Evolutionary conservation across 2,888 invertebrate species (phyloP).

Genomic region (Heteropelma amictum): DNA sequence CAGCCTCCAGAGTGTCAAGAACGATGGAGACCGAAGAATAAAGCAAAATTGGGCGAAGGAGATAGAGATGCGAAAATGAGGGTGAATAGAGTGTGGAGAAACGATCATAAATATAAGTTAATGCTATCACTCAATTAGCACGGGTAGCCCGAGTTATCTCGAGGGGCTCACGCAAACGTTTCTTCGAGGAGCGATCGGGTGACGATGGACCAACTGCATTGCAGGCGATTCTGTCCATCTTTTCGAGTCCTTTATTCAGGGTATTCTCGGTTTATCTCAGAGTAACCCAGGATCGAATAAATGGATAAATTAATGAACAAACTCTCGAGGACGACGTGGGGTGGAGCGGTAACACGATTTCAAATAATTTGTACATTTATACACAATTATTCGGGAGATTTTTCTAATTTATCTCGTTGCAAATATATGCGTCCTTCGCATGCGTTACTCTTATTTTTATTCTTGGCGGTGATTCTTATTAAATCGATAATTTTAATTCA

Average conservation of each 20-base stretch:
- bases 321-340: conserved; percentile 26
- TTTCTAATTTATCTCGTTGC: too few species aligned
- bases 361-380: too few species aligned
- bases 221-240: conserved; percentile 12
- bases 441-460: too few species aligned
- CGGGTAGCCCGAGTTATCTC: conserved; percentile 67
- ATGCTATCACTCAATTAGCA: conserved; percentile 72
- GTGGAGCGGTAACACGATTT: too few species aligned
- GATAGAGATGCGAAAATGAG: conserved; percentile 34
- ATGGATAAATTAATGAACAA: conserved; percentile 45
- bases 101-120: conserved; percentile 63
- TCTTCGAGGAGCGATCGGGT: conserved; percentile 34
- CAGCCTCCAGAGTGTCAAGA: too few species aligned
- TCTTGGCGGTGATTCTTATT: too few species aligned
- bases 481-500: too few species aligned
- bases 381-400: too few species aligned
- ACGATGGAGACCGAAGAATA: not conserved
- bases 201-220: conserved; percentile 32
- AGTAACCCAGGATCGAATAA: conserved; percentile 34
- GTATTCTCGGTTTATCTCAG: conserved; percentile 39
- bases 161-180: conserved; percentile 63
- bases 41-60: conserved; percentile 13
- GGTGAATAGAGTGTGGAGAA: conserved; percentile 55
- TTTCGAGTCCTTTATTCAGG: not conserved
- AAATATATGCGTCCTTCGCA: too few species aligned